A percentile compares a stretch with the other conserved stretches of the same genome.
phyloP scores from a whole-genome alignment of 1,140 invertebrate species.

The Hyphantria cunea region DNA sequence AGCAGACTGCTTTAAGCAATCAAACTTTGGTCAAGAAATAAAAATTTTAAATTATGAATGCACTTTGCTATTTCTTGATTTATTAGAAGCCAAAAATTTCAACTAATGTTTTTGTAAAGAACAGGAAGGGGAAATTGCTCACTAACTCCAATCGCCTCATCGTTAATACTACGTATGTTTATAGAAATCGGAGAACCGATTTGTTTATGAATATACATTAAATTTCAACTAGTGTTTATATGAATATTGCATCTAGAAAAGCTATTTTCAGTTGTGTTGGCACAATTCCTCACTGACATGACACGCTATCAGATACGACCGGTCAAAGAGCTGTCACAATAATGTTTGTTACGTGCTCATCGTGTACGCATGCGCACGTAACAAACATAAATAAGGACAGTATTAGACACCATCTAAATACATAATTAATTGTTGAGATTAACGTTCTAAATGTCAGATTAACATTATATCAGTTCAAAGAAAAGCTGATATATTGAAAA shows the following conservation, averaged over 20 bases:
- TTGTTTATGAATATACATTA: conserved; percentile 1
- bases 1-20: too few relatives aligned
- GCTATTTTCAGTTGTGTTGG: conserved; percentile 36
- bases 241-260: conserved; percentile 21
- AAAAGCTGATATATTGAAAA: too few relatives aligned
- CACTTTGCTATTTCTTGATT: too few relatives aligned
- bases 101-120: too few relatives aligned
- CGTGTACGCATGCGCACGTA: conserved; percentile 13
- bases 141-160: conserved; percentile 10
- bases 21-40: too few relatives aligned
- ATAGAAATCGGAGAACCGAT: background rate
- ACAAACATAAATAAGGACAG: conserved; percentile 21
- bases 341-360: conserved; percentile 45
- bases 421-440: too few relatives aligned
- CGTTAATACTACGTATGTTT: background rate
- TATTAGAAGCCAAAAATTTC: too few relatives aligned
- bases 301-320: conserved; percentile 50
- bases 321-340: conserved; percentile 59
- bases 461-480: too few relatives aligned
- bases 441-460: too few relatives aligned
- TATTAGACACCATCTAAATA: too few relatives aligned
- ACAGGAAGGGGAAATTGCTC: too few relatives aligned
- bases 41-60: too few relatives aligned
- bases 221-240: conserved; percentile 17
- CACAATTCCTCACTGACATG: conserved; percentile 53